These are phyloP conservation scores for Synergus umbraculus DNA, from an alignment of 2,888 invertebrate genomes.

Conservation along the genomic window DNA sequence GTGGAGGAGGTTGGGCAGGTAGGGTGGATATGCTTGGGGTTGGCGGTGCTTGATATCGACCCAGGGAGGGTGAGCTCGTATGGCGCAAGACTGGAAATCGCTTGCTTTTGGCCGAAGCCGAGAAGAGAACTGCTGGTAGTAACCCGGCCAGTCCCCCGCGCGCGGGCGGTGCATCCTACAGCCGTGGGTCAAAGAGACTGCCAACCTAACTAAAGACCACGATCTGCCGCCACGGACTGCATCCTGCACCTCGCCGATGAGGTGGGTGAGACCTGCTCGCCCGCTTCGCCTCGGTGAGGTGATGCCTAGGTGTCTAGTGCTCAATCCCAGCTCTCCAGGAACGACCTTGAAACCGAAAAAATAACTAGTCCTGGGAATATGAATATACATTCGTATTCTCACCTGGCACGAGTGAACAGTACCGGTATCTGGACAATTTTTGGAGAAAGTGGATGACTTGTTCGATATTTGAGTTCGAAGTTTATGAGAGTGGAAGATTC, in stretches of 20 bases:
- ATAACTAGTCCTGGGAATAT: neutral
- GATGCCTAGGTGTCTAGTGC: slow-evolving; percentile 28
- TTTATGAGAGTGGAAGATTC: neutral
- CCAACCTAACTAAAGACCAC: slow-evolving; percentile 41
- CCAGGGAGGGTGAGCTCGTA: slow-evolving; percentile 74
- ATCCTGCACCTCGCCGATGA: slow-evolving; percentile 54
- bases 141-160: slow-evolving; percentile 75
- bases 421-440: slow-evolving; percentile 13
- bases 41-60: slow-evolving; percentile 73
- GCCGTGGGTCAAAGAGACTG: slow-evolving; percentile 49
- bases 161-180: slow-evolving; percentile 73
- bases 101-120: slow-evolving; percentile 55
- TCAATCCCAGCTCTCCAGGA: neutral
- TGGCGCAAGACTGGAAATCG: slow-evolving; percentile 74
- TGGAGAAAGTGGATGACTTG: neutral
- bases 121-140: slow-evolving; percentile 70
- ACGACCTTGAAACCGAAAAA: slow-evolving; percentile 13
- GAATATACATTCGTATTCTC: slow-evolving; percentile 2
- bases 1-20: slow-evolving; percentile 22
- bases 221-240: slow-evolving; percentile 47
- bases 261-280: slow-evolving; percentile 51
- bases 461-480: neutral
- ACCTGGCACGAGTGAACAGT: neutral
- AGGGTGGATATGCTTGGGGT: slow-evolving; percentile 61
- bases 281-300: slow-evolving; percentile 52